These are phyloP conservation scores for Oikopleura dioica DNA, from an alignment of 23 tunicate genomes.

Conservation along the genomic window DNA sequence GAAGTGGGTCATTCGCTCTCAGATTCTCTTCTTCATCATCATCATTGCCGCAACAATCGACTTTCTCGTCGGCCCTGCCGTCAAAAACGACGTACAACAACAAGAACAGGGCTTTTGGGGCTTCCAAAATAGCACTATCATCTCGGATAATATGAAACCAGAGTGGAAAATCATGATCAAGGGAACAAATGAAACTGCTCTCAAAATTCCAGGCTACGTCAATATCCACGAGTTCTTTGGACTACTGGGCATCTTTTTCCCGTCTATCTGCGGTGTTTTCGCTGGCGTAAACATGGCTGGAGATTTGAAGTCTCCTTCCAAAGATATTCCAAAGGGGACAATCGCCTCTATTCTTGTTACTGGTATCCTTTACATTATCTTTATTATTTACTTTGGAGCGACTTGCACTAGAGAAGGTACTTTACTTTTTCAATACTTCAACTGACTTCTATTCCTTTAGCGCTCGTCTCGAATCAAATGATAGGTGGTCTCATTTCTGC, in stretches of 20 bases:
- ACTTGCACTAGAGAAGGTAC: not conserved
- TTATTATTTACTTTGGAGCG: not conserved
- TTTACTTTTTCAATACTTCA: too few species aligned
- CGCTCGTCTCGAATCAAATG: slow-evolving; percentile 5
- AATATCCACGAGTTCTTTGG: slow-evolving; percentile 36
- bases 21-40: not conserved
- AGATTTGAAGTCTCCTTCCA: slow-evolving; percentile 9
- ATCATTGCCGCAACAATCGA: not conserved
- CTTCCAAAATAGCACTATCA: not conserved
- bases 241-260: slow-evolving; percentile 72
- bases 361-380: not conserved
- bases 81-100: not conserved
- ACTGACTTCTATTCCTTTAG: too few species aligned
- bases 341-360: not conserved
- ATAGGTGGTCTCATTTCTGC: not conserved
- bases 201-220: not conserved
- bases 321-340: slow-evolving; percentile 11
- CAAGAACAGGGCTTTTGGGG: not conserved
- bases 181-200: too few species aligned
- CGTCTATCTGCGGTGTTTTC: slow-evolving; percentile 80
- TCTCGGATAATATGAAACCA: not conserved
- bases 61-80: not conserved
- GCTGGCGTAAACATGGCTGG: slow-evolving; percentile 19
- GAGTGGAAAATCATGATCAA: not conserved
- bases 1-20: not conserved